Base-by-base conservation (phyloP, 2,113 vertebrate species). In the Varanus komodoensis region DNA sequence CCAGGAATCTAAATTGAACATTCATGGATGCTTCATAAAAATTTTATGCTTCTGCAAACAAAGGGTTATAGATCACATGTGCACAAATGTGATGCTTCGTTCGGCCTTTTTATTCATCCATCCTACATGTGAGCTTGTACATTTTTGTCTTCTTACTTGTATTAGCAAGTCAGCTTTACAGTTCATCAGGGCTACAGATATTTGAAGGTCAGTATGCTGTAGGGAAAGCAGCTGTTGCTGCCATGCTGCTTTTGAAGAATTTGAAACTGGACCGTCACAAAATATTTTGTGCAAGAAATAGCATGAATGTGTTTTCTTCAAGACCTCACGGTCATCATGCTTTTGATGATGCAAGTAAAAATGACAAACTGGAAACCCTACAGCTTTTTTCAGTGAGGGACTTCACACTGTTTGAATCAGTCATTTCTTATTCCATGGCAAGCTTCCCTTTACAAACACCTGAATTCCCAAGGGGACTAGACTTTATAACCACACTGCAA, bases 41-140 rank as follows among this genome's bases (percentile, higher is more conserved):
- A 80, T 93, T 77, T 91, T 71, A 44, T 92, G 82, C 92, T 93
- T 91, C 74, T 71, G 75, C 88, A 93, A 93, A 93, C 82, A 61
- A 61, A 93, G 92, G 80, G 96, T 89, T 95, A 92, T 89, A 94
- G 91, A 90, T 96, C 93, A 91, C 90, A 87, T 92, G 67, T 92
- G 89, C 89, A 68, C 90, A 92, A 89, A 91, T 83, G 54, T 89
- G 96, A 91, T 80, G 90, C 48, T 0, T 6, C 77, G 32, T 93
- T 91, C 11, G 17, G n/a, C 71, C 19, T 80, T 52, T 88, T 74
- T 91, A 90, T 87, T 82, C 93, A 90, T 90, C 91, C 89, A 73
- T 14, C 50, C 48, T 74, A 73, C 19, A 71, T 81, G 27, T 61
- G 75, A 88, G 82, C 81, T 91, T 93, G 54, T 86, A 88, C 82